These are phyloP conservation scores for Ginglymostoma cirratum DNA, from an alignment of 2,113 vertebrate genomes.

Conservation along the genomic window DNA sequence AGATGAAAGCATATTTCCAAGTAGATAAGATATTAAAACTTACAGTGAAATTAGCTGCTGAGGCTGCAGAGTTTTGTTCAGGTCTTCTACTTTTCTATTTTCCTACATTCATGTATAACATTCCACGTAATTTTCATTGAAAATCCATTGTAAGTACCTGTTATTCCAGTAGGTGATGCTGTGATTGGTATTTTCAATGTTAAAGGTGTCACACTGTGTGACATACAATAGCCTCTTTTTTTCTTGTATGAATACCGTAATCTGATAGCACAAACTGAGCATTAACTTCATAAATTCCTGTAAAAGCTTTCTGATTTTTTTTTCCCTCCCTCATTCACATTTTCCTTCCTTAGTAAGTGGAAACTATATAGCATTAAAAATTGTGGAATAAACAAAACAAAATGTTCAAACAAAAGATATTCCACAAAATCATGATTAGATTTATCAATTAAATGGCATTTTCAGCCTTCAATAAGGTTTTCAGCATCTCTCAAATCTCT, in stretches of 20 bases:
- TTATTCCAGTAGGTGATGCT: slow-evolving; percentile 12
- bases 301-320: neutral
- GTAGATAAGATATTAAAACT: neutral
- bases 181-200: slow-evolving; percentile 4
- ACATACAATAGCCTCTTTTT: neutral
- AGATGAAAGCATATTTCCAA: neutral
- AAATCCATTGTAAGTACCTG: neutral
- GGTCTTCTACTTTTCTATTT: neutral
- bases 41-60: neutral
- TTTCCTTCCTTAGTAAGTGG: neutral
- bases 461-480: neutral
- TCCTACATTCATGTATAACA: neutral
- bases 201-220: neutral
- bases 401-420: neutral
- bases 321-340: neutral
- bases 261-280: neutral
- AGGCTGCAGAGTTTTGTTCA: neutral
- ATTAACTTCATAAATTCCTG: neutral
- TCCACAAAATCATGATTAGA: neutral
- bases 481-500: neutral
- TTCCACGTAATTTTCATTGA: neutral
- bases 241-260: neutral
- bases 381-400: neutral
- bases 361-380: neutral
- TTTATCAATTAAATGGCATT: neutral